phyloP scores from a whole-genome alignment of 2,797 vertebrate species.

The Vultur gryphus region DNA sequence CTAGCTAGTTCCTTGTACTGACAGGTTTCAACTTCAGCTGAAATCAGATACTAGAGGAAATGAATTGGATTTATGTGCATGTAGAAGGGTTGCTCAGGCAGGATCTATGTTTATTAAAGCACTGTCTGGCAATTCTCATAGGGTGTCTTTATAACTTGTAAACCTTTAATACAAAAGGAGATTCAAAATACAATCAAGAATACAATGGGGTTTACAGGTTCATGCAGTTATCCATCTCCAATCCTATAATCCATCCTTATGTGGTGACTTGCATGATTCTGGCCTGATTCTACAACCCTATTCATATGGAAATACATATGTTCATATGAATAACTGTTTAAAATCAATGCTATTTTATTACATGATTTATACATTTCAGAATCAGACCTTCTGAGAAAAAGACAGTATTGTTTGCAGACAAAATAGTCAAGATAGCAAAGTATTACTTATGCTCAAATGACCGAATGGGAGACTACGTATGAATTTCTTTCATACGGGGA shows the following conservation, averaged over 20 bases:
- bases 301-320: neutral
- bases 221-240: neutral
- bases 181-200: neutral
- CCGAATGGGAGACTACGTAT: neutral
- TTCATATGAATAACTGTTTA: neutral
- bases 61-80: neutral
- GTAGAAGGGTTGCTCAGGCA: neutral
- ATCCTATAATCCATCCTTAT: neutral
- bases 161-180: neutral
- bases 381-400: neutral
- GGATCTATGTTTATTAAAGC: conserved; percentile 6
- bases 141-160: neutral
- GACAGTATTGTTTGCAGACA: neutral
- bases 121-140: neutral
- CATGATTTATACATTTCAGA: neutral
- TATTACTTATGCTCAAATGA: neutral
- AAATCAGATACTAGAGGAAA: conserved; percentile 35
- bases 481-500: neutral
- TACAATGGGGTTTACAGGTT: neutral
- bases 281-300: neutral
- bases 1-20: neutral
- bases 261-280: neutral
- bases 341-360: neutral
- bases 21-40: neutral
- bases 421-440: neutral